Evolutionary conservation across 2,888 invertebrate genomes (phyloP).

Genomic region (Aporophyla nigra): DNA sequence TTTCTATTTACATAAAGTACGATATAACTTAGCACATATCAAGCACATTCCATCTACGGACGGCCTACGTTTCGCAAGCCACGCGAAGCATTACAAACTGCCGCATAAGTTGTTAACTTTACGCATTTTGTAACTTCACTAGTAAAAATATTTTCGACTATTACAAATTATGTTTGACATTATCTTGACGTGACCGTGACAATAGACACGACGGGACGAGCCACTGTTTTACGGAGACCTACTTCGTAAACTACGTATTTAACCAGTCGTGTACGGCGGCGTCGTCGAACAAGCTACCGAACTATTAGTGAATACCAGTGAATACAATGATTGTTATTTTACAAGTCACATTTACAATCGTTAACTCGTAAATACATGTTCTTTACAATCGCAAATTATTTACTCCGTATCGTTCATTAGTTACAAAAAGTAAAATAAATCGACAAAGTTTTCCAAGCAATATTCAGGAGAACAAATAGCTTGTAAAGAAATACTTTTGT

Average conservation of each 20-base stretch:
- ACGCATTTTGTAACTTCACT: conserved; percentile 64
- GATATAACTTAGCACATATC: conserved; percentile 67
- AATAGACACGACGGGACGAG: conserved; percentile 55
- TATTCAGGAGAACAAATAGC: conserved; percentile 28
- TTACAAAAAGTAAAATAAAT: conserved; percentile 47
- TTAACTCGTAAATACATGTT: conserved; percentile 16
- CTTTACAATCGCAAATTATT: conserved; percentile 11
- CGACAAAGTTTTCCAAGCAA: conserved; percentile 31
- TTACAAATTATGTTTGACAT: conserved; percentile 68
- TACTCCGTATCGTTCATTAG: conserved; percentile 24
- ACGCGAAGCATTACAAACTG: conserved; percentile 64
- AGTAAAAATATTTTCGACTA: conserved; percentile 67
- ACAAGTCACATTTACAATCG: conserved; percentile 21
- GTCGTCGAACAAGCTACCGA: conserved; percentile 36
- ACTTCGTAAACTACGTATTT: conserved; percentile 49
- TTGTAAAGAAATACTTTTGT: conserved; percentile 39
- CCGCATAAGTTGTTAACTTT: conserved; percentile 65
- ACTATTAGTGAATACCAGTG: conserved; percentile 24
- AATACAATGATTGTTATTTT: conserved; percentile 38
- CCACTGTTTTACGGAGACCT: conserved; percentile 57
- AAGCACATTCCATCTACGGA: conserved; percentile 63
- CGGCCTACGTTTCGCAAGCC: conserved; percentile 63
- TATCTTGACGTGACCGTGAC: conserved; percentile 68
- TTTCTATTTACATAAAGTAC: conserved; percentile 61
- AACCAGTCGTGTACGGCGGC: conserved; percentile 30